These are phyloP conservation scores for Athene cunicularia DNA, from an alignment of 2,113 vertebrate species.

Conservation along the genomic window DNA sequence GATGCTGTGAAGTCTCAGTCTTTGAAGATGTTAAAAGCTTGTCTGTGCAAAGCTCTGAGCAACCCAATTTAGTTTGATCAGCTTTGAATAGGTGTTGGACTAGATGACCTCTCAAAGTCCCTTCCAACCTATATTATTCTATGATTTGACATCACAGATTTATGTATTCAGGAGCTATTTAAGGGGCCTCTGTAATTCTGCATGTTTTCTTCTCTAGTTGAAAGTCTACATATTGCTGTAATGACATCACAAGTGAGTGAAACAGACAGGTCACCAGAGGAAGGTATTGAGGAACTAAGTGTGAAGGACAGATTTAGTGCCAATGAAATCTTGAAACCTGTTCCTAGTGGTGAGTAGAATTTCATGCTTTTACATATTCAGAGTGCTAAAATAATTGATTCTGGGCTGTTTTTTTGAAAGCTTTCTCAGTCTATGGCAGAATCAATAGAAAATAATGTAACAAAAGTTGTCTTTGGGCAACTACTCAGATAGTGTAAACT, in stretches of 20 bases:
- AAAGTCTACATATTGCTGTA: slow-evolving; percentile 73
- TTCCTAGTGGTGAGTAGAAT: slow-evolving; percentile 71
- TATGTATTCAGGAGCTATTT: neutral
- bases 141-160: neutral
- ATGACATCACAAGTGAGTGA: slow-evolving; percentile 51
- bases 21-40: neutral
- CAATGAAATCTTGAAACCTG: neutral
- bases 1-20: neutral
- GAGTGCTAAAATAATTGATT: neutral
- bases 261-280: neutral
- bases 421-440: neutral
- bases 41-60: neutral
- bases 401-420: neutral
- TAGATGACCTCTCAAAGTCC: neutral
- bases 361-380: neutral
- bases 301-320: neutral
- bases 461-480: neutral
- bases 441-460: neutral
- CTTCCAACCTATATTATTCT: neutral
- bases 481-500: neutral
- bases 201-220: slow-evolving; percentile 56
- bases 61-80: neutral
- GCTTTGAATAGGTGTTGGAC: neutral
- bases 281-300: slow-evolving; percentile 18
- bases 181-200: neutral